A percentile compares a stretch with the other conserved stretches of the same genome.
Conservation (phyloP, 2,888 invertebrate species). For the Ectobius pallidus region DNA sequence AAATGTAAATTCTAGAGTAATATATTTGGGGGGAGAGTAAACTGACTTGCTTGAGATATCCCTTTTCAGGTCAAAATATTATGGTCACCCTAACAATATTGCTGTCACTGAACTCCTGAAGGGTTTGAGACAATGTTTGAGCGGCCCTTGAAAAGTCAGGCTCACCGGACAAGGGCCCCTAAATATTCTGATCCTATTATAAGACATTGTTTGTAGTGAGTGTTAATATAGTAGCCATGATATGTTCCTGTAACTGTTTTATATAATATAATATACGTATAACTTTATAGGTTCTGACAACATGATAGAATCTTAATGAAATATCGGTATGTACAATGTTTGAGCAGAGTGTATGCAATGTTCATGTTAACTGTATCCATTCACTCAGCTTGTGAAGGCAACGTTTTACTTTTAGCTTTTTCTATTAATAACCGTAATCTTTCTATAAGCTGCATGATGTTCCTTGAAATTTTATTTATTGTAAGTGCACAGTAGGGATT, state of each 20-base stretch:
- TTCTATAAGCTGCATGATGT: slow-evolving; percentile 26
- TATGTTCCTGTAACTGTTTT: slow-evolving; percentile 1
- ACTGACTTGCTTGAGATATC: too few species aligned
- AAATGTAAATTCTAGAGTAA: too few species aligned
- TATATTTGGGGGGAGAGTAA: too few species aligned
- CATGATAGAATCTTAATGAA: slow-evolving; percentile 1
- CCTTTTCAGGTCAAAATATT: too few species aligned
- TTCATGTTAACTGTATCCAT: slow-evolving; percentile 4
- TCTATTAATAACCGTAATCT: slow-evolving; percentile 10
- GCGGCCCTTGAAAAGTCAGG: too few species aligned
- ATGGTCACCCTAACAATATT: too few species aligned
- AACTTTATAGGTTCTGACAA: background rate
- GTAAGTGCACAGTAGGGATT: slow-evolving; percentile 33
- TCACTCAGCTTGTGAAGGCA: slow-evolving; percentile 3
- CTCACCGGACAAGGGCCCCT: too few species aligned
- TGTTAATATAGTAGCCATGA: slow-evolving; percentile 11
- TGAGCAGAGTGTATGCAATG: background rate
- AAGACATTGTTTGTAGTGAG: too few species aligned
- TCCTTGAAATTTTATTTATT: slow-evolving; percentile 28
- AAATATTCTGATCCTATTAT: too few species aligned
- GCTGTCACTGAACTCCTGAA: too few species aligned
- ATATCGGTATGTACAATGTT: slow-evolving; percentile 13
- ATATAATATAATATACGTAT: background rate
- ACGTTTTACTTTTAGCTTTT: slow-evolving; percentile 1
- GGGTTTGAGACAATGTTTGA: too few species aligned